Conservation (phyloP, 2,113 vertebrate species). For the Garra rufa region DNA sequence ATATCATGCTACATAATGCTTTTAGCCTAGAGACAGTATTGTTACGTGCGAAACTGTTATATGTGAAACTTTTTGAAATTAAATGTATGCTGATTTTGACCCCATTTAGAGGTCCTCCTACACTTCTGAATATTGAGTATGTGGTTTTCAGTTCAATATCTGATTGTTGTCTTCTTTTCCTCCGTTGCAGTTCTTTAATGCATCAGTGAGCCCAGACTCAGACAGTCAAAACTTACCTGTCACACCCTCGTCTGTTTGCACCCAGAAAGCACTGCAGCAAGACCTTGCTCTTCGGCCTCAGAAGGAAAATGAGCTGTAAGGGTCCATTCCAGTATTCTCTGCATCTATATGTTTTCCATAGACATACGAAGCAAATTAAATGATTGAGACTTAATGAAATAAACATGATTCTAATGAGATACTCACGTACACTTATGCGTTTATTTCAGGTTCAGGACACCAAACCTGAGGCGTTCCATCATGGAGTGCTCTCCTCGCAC, state of each 20-base stretch:
- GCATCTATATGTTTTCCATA: not conserved
- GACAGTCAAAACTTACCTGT: constrained; percentile 82
- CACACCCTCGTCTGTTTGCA: constrained; percentile 80
- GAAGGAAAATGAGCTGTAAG: constrained; percentile 92
- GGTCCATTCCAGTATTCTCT: not conserved
- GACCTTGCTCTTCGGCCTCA: constrained; percentile 84
- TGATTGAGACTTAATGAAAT: not conserved
- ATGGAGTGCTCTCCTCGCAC: constrained; percentile 91
- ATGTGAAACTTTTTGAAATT: not conserved
- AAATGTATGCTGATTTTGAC: constrained; percentile 18
- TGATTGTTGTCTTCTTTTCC: constrained; percentile 18
- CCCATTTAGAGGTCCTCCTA: constrained; percentile 3
- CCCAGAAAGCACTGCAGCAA: constrained; percentile 85
- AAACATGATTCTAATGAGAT: not conserved
- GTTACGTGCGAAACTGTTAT: no score
- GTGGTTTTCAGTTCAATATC: constrained; percentile 15
- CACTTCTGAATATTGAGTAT: constrained; percentile 13
- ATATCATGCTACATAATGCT: not conserved
- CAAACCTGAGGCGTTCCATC: constrained; percentile 91
- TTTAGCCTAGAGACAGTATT: not conserved
- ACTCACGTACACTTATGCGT: not conserved
- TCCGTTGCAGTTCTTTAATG: constrained; percentile 88
- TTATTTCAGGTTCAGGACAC: constrained; percentile 87
- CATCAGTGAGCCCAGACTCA: constrained; percentile 83
- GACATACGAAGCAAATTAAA: not conserved